These are phyloP conservation scores for Quadroppia sp. DNA, from an alignment of 2,888 invertebrate species.

Conservation along the genomic window DNA sequence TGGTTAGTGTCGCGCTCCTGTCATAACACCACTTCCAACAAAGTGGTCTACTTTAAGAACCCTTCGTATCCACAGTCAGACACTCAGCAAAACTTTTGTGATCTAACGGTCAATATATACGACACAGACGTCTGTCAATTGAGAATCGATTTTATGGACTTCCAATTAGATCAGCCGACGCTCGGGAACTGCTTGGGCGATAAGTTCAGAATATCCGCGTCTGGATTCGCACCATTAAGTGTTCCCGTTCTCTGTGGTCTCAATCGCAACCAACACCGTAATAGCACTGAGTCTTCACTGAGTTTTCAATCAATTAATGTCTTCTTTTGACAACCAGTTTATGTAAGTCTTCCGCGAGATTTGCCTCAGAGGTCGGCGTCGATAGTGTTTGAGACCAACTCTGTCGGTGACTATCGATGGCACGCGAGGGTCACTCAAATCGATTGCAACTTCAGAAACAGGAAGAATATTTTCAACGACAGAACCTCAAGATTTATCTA, in stretches of 20 bases:
- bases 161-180: conserved; percentile 43
- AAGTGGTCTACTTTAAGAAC: conserved; percentile 46
- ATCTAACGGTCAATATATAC: conserved; percentile 43
- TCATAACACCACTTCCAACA: conserved; percentile 43
- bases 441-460: conserved; percentile 33
- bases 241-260: conserved; percentile 43
- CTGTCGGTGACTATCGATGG: conserved; percentile 44
- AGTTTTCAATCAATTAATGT: not conserved
- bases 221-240: conserved; percentile 40
- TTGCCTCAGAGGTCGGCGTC: conserved; percentile 40
- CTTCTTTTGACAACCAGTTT: conserved; percentile 33
- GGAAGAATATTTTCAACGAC: not conserved
- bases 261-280: conserved; percentile 44
- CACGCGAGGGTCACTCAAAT: conserved; percentile 44
- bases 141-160: conserved; percentile 44
- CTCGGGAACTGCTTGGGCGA: conserved; percentile 44
- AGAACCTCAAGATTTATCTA: too few species aligned
- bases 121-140: conserved; percentile 44
- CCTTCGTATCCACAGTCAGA: conserved; percentile 43
- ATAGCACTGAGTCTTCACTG: conserved; percentile 10
- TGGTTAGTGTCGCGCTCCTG: conserved; percentile 43
- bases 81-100: conserved; percentile 44
- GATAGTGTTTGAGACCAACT: conserved; percentile 43
- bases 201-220: conserved; percentile 41
- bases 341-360: conserved; percentile 39